Evolutionary conservation across 30 jellyfish, hydroid and myxozoan genomes (phyloP).

Genomic region (Phacellophora camtschatica): DNA sequence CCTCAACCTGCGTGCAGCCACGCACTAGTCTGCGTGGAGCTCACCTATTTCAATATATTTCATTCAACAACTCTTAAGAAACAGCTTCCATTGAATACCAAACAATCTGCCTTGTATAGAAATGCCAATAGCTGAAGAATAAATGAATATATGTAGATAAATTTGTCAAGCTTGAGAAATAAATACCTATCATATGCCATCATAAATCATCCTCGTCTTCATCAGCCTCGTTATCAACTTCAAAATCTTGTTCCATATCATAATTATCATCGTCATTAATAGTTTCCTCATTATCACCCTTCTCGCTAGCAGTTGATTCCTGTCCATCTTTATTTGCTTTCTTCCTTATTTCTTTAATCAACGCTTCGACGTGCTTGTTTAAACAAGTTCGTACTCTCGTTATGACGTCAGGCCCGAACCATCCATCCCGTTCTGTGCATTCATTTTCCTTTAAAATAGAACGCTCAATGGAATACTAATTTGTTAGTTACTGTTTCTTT

Average conservation of each 20-base stretch:
- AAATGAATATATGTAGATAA: no score
- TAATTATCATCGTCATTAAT: slow-evolving; percentile 1
- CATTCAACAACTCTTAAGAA: no score
- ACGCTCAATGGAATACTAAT: no score
- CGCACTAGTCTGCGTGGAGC: no score
- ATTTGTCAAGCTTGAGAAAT: no score
- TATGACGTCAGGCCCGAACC: slow-evolving; percentile 73
- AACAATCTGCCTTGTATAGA: no score
- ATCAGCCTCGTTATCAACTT: slow-evolving; percentile 5
- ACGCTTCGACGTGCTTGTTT: slow-evolving; percentile 52
- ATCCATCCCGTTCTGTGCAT: slow-evolving; percentile 81
- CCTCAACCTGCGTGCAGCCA: no score
- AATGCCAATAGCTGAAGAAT: no score
- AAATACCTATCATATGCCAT: background rate
- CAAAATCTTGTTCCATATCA: slow-evolving; percentile 4
- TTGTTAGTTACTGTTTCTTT: no score
- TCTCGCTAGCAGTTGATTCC: background rate
- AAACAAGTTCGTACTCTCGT: slow-evolving; percentile 50
- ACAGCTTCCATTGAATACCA: no score
- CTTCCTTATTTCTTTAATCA: background rate
- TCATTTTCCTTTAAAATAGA: slow-evolving; percentile 23
- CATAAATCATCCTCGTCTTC: background rate
- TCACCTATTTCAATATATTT: no score
- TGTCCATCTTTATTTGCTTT: background rate
- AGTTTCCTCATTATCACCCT: background rate